A percentile compares a stretch with the other conserved stretches of the same genome.
These are phyloP conservation scores for Anhinga rufa DNA, from an alignment of 2,113 vertebrate genomes.

Conservation along the genomic window DNA sequence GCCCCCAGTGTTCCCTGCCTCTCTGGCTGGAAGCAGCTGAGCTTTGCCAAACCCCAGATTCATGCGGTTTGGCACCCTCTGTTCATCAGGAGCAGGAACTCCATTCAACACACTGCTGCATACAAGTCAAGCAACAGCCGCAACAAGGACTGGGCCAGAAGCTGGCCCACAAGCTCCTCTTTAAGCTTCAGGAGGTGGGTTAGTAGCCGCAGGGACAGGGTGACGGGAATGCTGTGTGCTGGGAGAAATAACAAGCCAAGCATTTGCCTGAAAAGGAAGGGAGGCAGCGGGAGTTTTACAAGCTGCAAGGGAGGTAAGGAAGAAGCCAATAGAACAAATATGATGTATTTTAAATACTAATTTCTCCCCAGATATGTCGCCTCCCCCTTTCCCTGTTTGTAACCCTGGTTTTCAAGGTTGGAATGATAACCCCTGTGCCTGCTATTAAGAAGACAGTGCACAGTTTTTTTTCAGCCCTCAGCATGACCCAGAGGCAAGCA, in stretches of 20 bases:
- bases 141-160: neutral
- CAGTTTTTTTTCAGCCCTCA: neutral
- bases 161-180: neutral
- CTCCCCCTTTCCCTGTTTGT: neutral
- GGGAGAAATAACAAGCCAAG: neutral
- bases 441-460: neutral
- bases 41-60: constrained; percentile 29
- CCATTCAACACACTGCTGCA: neutral
- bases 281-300: constrained; percentile 12
- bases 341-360: neutral
- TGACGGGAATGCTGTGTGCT: constrained; percentile 18
- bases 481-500: neutral
- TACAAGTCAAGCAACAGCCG: neutral
- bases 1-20: neutral
- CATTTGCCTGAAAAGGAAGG: constrained; percentile 1
- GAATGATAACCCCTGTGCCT: neutral
- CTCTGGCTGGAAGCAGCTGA: neutral
- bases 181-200: constrained; percentile 13
- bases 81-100: neutral
- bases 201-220: constrained; percentile 23
- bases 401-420: neutral
- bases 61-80: constrained; percentile 18
- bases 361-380: neutral
- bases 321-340: constrained; percentile 22
- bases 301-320: constrained; percentile 19